Base-by-base conservation (phyloP, 2,888 invertebrate species). In the Xylocampa areola region DNA sequence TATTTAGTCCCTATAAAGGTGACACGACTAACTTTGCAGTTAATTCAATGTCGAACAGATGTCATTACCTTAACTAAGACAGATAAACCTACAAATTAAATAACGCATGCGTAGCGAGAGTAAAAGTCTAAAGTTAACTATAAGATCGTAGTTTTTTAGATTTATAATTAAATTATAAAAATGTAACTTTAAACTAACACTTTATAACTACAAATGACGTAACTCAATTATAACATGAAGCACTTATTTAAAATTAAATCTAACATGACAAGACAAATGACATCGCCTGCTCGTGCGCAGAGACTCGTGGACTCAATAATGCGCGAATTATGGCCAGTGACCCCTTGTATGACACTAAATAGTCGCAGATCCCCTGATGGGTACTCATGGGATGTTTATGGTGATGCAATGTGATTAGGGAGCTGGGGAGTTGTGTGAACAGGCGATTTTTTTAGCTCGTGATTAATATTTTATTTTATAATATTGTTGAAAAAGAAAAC, bases 221-320 rank as follows among this genome's bases (percentile, higher is more conserved):
- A 39, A 51, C 25, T 27, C 17, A 10, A 49, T 50, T 47, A 50
- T 4, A 37, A 43, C 25, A 21, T 23, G 37, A 37, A 50, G 13
- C 45, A 47, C 19, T 53, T 65, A 8, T 5, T 41, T 41, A 17
- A 55, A 58, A 48, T 64, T 36, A 29, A 49, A 53, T n/a, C 14
- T 65, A 59, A 65, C 53, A 27, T 66, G 65, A 65, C 65, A 65
- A 50, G 60, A 60, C 25, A 53, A 60, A 66, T 53, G 41, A 49
- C 35, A 16, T 11, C 0, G 16, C 33, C 10, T 14, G 30, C 25
- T 45, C 53, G 32, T 29, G 36, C 33, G 44, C 52, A 11, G 1
- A 1, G 25, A n/a, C 25, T 7, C 25, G 10, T 25, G 13, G 16
- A 49, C 21, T 33, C 23, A 13, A 6, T 21, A 30, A 37, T 13